phyloP scores from a whole-genome alignment of 1,140 invertebrate genomes.

The Wasmannia auropunctata region DNA sequence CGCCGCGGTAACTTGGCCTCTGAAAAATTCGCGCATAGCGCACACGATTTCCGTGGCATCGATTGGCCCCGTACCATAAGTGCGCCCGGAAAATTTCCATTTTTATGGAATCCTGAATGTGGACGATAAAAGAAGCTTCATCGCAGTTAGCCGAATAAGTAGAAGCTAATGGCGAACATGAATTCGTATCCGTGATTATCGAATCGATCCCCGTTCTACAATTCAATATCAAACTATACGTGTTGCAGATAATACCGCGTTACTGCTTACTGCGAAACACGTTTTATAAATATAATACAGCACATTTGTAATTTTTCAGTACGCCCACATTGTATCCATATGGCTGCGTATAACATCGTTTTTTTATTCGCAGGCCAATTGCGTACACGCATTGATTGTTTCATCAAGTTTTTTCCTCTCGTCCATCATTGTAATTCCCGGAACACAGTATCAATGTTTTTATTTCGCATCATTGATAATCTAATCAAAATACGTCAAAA shows the following conservation, averaged over 20 bases:
- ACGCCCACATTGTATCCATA: background rate
- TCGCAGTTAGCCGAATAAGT: background rate
- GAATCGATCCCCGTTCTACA: background rate
- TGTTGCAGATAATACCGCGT: background rate
- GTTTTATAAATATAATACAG: background rate
- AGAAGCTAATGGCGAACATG: background rate
- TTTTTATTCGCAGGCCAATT: background rate
- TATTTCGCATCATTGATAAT: background rate
- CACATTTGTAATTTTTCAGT: background rate
- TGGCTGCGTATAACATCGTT: background rate
- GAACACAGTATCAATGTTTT: background rate
- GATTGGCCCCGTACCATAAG: conserved; percentile 46
- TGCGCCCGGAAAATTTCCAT: conserved; percentile 58
- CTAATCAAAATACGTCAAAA: conserved; percentile 3
- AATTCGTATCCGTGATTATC: background rate
- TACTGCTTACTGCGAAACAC: background rate
- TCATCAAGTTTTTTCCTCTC: background rate
- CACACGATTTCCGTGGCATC: conserved; percentile 44
- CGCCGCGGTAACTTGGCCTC: background rate
- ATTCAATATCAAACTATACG: background rate
- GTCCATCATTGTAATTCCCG: background rate
- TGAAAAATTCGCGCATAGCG: conserved; percentile 44
- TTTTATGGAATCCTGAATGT: conserved; percentile 62
- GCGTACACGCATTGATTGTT: background rate
- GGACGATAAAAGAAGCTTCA: conserved; percentile 2